Evolutionary conservation across 2,888 invertebrate species (phyloP), one percentile per base, ranked within the genome.

Genomic region (Arctia plantaginis): DNA sequence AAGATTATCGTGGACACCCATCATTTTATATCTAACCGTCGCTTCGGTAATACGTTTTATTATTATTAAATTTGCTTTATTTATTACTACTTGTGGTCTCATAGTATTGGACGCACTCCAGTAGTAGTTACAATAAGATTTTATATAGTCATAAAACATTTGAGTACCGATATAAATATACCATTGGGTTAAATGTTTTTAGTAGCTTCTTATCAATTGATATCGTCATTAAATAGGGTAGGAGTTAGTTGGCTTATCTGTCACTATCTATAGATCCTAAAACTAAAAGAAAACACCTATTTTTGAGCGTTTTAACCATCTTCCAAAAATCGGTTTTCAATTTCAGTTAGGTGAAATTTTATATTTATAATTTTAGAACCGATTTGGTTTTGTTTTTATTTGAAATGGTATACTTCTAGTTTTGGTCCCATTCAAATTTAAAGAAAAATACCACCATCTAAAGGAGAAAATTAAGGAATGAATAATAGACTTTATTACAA

Each of bases 1-100:
- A 75, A 85, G 87, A 83, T 89, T 88, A 87, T 71, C 82, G 79
- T 80, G 73, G 77, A 77, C 79, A 80, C 78, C 81, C 80, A 80
- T 84, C 81, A 82, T 82, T 81, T 74, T 71, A 77, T 84, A 75
- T 80, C 69, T 83, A 74, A 75, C 64, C 64, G 79, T 75, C 76
- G 18, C 51, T 44, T 75, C 41, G 68, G 70, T 62, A 70, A 62
- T 62, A 70, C 62, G 20, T 44, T 70, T 62, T 84, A 84, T 85
- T 84, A 76, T 79, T 85, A 81, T 76, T 73, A 81, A 78, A 27
- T 74, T 78, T 73, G 74, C 71, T 51, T 71, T 70, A 77, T 80
- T 81, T 77, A 66, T 74, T 68, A n/a, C 67, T 47, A 59, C 72
- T 68, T 51, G 64, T 30, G 20, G n/a, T 62, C 41, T 15, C 39